Evolutionary conservation across 2,113 vertebrate genomes (phyloP), one percentile per base, ranked within the genome.

Genomic region (Mormoops blainvillei): DNA sequence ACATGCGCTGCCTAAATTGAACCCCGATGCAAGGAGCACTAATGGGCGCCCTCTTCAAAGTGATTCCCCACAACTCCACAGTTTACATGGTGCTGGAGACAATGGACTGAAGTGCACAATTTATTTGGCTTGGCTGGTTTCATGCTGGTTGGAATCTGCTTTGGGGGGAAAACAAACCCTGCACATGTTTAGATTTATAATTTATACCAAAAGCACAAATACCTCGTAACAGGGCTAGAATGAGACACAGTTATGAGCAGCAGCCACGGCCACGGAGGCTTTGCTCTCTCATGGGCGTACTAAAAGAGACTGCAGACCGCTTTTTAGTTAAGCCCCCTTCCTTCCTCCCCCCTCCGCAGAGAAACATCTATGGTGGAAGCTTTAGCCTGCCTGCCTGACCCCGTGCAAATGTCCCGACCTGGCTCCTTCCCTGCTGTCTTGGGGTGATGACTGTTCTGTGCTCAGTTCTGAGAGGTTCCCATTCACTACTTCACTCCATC

Each of bases 61-160:
- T 3, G 0, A 87, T 91, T 97, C 70, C 95, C 94, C 94, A 65
- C 88, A 96, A 65, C 95, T 86, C 96, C 91, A 77, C 96, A 93
- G 97, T 97, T 98, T 97, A 95, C 97, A 96, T 93, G 97, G 93
- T 96, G 88, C 96, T 95, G 97, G 97, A 98, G 98, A 98, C 98
- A 98, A 97, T 96, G 85, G 93, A 58, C 92, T 87, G 33, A 93
- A 94, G 96, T 8, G 20, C 98, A 96, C 95, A 94, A 94, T 97
- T 97, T 98, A 97, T 97, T 98, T 98, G 97, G 97, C 92, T 98
- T 97, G 98, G 98, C 98, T 95, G 96, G 92, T 96, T 97, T 89
- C 93, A 70, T 11, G 97, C 95, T 90, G 97, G 67, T 96, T 96
- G 97, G 98, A 98, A 98, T 98, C 98, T 97, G 97, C 97, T 98